Conservation (phyloP, 2,113 vertebrate genomes). For the Thomomys bottae region DNA sequence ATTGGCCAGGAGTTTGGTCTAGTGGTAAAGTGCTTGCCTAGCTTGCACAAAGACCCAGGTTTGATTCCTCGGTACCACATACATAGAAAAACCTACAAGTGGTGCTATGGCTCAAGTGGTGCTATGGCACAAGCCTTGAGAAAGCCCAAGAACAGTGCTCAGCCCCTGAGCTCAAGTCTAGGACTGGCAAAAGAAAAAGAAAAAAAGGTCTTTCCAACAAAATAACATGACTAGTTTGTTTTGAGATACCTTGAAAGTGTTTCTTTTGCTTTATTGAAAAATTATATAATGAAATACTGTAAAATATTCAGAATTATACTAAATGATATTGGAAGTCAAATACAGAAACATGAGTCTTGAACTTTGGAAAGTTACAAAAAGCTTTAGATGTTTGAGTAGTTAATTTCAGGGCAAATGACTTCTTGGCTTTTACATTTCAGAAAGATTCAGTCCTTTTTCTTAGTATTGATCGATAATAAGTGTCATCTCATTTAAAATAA, state of each 20-base stretch:
- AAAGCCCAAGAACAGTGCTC: too few relatives aligned
- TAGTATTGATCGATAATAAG: background rate
- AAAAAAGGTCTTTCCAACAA: too few relatives aligned
- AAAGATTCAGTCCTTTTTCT: background rate
- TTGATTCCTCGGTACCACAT: too few relatives aligned
- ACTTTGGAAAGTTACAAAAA: conserved; percentile 20
- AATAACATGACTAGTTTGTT: background rate
- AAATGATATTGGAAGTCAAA: background rate
- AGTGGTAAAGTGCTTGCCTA: too few relatives aligned
- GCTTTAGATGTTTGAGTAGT: background rate
- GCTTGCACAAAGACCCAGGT: too few relatives aligned
- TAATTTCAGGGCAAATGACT: background rate
- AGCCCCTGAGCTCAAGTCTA: too few relatives aligned
- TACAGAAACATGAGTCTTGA: background rate
- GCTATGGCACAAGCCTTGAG: too few relatives aligned
- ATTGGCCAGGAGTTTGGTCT: too few relatives aligned
- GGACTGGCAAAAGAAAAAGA: too few relatives aligned
- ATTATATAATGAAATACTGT: conserved; percentile 3
- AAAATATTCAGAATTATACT: background rate
- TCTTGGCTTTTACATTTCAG: background rate
- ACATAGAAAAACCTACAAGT: too few relatives aligned
- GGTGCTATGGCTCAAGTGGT: too few relatives aligned
- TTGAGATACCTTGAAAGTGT: too few relatives aligned
- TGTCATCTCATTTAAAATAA: background rate
- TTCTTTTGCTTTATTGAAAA: conserved; percentile 28